phyloP scores from a whole-genome alignment of 2,113 vertebrate genomes.

The Camelus bactrianus region DNA sequence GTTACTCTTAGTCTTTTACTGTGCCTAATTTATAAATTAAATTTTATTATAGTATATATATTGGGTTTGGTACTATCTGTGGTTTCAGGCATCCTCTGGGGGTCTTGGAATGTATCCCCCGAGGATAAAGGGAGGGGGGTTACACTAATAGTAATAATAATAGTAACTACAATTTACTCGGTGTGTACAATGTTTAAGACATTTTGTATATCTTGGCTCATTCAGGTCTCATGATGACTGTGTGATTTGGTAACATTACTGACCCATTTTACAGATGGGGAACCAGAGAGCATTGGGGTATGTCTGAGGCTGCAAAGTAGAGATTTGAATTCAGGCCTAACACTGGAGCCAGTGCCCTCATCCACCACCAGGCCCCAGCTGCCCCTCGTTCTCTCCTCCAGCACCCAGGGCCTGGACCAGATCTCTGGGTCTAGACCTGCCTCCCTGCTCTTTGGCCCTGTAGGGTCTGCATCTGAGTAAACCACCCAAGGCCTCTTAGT shows the following conservation, averaged over 20 bases:
- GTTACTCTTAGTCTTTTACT: background rate
- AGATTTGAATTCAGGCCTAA: background rate
- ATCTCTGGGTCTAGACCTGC: background rate
- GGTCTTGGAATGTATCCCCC: background rate
- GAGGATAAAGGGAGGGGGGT: background rate
- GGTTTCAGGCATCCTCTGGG: background rate
- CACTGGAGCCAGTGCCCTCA: fast-evolving
- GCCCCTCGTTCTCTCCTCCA: too few species aligned
- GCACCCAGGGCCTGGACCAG: background rate
- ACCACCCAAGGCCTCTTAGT: background rate
- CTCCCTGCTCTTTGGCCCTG: background rate
- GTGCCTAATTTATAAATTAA: background rate
- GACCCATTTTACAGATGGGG: background rate
- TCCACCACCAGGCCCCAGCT: background rate
- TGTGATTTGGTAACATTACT: background rate
- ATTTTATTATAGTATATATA: background rate
- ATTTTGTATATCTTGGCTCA: background rate
- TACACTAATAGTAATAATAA: too few species aligned
- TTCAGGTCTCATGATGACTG: background rate
- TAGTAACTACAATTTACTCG: fast-evolving
- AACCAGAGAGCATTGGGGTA: background rate
- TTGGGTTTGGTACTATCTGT: fast-evolving
- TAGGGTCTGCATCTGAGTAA: background rate
- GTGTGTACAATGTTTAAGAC: fast-evolving
- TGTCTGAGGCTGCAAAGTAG: background rate